Evolutionary conservation across 2,797 vertebrate genomes (phyloP).

Genomic region (Paguma larvata): DNA sequence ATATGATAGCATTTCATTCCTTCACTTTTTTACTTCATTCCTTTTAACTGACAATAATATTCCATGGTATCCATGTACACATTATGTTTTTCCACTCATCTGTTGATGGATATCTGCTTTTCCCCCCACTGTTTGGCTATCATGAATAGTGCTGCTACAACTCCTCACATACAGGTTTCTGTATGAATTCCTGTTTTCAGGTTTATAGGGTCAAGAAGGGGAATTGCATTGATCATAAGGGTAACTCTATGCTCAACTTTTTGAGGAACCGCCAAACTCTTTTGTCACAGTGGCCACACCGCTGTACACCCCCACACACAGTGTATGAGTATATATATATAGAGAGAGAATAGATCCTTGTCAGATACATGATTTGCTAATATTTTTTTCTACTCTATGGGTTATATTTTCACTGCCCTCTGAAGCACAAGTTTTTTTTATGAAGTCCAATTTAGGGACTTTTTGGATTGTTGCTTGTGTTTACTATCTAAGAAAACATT

Average conservation of each 20-base stretch:
- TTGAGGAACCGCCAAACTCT: neutral
- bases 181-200: neutral
- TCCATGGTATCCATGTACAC: neutral
- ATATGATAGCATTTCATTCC: neutral
- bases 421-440: slow-evolving; percentile 7
- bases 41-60: slow-evolving; percentile 3
- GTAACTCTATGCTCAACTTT: neutral
- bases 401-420: neutral
- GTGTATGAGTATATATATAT: too few species aligned
- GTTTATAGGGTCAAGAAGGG: neutral
- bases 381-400: neutral
- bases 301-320: neutral
- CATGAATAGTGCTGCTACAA: neutral
- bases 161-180: neutral
- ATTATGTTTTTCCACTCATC: neutral
- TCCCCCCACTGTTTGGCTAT: neutral
- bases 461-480: neutral
- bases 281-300: neutral
- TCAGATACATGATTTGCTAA: neutral
- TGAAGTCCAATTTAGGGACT: neutral
- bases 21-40: neutral
- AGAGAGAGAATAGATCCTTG: neutral
- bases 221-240: neutral
- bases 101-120: neutral
- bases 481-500: neutral